These are phyloP conservation scores for Corythornis vintsioides DNA, from an alignment of 2,113 vertebrate species.

Conservation along the genomic window DNA sequence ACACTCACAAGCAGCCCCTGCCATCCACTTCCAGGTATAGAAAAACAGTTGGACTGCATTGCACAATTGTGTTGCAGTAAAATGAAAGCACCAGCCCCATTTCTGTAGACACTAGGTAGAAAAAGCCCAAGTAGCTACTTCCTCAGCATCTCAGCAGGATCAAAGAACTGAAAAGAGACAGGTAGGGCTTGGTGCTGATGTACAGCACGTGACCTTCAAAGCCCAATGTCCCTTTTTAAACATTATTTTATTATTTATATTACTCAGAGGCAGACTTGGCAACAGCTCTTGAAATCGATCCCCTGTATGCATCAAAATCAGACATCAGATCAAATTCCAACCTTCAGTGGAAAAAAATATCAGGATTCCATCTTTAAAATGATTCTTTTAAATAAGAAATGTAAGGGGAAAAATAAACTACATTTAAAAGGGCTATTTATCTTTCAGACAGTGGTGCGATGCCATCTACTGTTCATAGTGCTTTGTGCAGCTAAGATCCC, in stretches of 20 bases:
- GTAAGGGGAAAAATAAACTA: neutral
- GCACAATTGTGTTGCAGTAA: neutral
- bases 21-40: neutral
- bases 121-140: neutral
- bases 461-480: constrained; percentile 40
- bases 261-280: neutral
- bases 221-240: neutral
- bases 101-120: neutral
- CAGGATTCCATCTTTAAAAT: neutral
- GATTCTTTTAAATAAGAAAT: neutral
- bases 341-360: neutral
- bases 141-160: neutral
- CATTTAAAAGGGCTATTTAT: neutral
- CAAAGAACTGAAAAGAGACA: neutral
- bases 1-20: neutral
- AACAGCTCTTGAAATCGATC: neutral
- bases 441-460: neutral
- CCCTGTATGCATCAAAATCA: neutral
- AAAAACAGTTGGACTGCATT: neutral
- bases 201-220: neutral
- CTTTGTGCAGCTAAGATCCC: neutral
- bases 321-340: neutral
- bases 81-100: neutral
- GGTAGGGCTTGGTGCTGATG: neutral
- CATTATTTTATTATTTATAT: neutral